Conservation (phyloP, 2,888 invertebrate genomes). For the Hylaea fasciaria region DNA sequence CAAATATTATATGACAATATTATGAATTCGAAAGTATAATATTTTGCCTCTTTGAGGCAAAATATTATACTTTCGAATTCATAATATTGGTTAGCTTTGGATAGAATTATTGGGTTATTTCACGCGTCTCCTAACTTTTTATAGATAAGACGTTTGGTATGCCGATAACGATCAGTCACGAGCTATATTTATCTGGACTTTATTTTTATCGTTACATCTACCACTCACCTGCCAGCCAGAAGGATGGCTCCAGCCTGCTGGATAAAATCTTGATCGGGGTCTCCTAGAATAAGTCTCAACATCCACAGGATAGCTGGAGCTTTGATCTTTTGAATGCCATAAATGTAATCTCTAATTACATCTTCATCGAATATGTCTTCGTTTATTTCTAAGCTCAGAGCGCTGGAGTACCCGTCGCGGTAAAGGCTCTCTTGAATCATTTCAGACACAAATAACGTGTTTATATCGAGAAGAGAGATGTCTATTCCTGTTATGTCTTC, state of each 20-base stretch:
- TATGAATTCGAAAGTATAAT: too few relatives aligned
- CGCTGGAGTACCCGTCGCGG: conserved; percentile 56
- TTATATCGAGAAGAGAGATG: conserved; percentile 59
- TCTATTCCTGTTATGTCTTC: conserved; percentile 44
- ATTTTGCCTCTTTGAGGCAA: too few relatives aligned
- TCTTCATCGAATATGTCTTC: conserved; percentile 57
- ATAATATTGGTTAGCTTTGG: too few relatives aligned
- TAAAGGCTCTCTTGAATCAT: conserved; percentile 72
- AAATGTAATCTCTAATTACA: conserved; percentile 56
- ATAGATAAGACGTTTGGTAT: conserved; percentile 15
- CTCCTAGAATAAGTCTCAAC: conserved; percentile 59
- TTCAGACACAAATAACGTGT: conserved; percentile 70
- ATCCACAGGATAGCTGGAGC: conserved; percentile 69
- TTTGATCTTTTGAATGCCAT: conserved; percentile 65
- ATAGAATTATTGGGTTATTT: background rate
- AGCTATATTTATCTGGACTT: conserved; percentile 27
- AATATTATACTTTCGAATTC: too few relatives aligned
- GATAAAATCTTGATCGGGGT: conserved; percentile 58
- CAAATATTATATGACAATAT: too few relatives aligned
- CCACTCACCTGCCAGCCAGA: conserved; percentile 57
- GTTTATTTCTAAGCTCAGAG: conserved; percentile 51
- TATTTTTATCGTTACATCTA: conserved; percentile 6
- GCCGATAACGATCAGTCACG: conserved; percentile 23
- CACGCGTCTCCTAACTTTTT: background rate
- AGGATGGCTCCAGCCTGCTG: conserved; percentile 57